phyloP scores from a whole-genome alignment of 1,140 invertebrate species.

The Drosophila subobscura region DNA sequence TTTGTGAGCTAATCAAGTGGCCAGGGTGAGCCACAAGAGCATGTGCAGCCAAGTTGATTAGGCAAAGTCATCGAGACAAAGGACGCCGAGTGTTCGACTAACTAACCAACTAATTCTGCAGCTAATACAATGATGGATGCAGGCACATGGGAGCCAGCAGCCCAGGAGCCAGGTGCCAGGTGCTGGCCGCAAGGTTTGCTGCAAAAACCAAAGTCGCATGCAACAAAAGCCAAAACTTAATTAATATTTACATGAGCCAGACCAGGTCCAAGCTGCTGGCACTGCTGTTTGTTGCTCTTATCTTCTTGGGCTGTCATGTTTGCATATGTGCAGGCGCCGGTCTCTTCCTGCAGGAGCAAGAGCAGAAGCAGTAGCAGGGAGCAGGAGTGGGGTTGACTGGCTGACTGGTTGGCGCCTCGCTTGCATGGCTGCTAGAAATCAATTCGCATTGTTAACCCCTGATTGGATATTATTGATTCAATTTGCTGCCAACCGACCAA shows the following conservation, averaged over 20 bases:
- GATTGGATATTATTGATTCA: conserved; percentile 83
- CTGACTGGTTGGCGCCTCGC: conserved; percentile 4
- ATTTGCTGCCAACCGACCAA: conserved; percentile 76
- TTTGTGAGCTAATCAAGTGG: conserved; percentile 71
- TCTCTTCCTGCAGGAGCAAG: conserved; percentile 15
- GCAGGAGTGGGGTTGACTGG: background rate
- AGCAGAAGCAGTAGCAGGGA: background rate
- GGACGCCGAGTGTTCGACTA: conserved; percentile 30
- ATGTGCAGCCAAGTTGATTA: conserved; percentile 58
- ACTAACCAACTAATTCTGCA: conserved; percentile 60
- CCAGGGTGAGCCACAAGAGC: conserved; percentile 16
- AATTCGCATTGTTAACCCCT: conserved; percentile 83
- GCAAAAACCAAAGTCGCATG: conserved; percentile 58
- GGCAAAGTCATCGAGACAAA: conserved; percentile 25
- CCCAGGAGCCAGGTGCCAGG: background rate
- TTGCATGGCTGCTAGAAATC: conserved; percentile 77
- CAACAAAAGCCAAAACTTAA: conserved; percentile 78
- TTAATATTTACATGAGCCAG: conserved; percentile 78
- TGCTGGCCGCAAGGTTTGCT: conserved; percentile 6
- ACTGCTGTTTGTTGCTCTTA: conserved; percentile 47
- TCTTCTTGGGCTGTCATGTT: conserved; percentile 55
- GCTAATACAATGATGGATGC: conserved; percentile 53
- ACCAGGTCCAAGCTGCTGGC: background rate
- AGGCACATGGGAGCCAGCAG: conserved; percentile 24
- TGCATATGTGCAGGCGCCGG: conserved; percentile 47